phyloP scores from a whole-genome alignment of 2,113 vertebrate species.

The Anarhynchus alexandrinus region DNA sequence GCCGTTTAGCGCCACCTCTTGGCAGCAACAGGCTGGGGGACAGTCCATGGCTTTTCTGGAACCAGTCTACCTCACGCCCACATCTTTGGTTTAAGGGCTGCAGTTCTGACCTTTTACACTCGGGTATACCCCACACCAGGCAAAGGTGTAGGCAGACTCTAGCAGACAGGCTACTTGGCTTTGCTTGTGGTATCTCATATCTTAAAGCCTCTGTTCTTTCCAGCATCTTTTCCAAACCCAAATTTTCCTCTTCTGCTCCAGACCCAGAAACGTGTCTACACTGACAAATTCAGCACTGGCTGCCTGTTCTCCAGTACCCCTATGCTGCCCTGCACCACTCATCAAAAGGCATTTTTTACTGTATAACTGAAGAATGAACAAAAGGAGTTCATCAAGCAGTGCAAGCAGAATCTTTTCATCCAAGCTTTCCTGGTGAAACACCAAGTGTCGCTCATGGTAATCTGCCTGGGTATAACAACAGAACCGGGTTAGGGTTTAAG shows the following conservation, averaged over 20 bases:
- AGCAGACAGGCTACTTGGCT: background rate
- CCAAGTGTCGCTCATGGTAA: background rate
- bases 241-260: background rate
- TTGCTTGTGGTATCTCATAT: background rate
- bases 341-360: background rate
- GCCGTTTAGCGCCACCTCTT: background rate
- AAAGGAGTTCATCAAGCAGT: background rate
- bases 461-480: background rate
- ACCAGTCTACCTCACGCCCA: background rate
- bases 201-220: background rate
- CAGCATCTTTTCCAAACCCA: background rate
- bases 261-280: background rate
- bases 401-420: background rate
- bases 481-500: background rate
- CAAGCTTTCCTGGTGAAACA: background rate
- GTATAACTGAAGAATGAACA: background rate
- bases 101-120: background rate
- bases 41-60: background rate
- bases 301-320: background rate
- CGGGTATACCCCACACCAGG: rapidly evolving
- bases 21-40: background rate
- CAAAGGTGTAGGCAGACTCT: background rate
- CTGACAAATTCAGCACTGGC: background rate
- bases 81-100: background rate
- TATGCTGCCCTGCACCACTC: background rate